Conservation (phyloP, 2,797 vertebrate genomes). For the Brotula barbata region DNA sequence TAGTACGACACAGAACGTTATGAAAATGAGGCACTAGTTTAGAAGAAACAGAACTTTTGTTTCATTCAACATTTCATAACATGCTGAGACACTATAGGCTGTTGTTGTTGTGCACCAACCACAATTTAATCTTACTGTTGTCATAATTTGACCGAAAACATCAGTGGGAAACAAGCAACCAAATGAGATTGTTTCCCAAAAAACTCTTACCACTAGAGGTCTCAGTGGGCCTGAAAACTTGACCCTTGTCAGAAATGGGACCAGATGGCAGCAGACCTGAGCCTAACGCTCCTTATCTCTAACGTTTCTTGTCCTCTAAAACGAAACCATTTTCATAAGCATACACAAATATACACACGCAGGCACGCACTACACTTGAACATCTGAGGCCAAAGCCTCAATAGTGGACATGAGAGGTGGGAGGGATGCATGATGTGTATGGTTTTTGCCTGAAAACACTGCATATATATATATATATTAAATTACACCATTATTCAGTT, state of each 20-base stretch:
- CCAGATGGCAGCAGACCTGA: slow-evolving; percentile 25
- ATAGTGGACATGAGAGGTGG: background rate
- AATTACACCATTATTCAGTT: no score
- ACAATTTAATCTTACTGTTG: no score
- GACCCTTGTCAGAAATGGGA: slow-evolving; percentile 61
- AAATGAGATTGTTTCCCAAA: slow-evolving; percentile 30
- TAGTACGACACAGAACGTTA: no score
- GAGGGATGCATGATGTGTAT: background rate
- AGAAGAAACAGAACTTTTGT: no score
- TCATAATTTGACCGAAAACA: no score
- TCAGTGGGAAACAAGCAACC: slow-evolving; percentile 4
- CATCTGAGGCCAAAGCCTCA: background rate
- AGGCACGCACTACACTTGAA: background rate
- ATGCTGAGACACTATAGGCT: no score
- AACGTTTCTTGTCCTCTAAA: slow-evolving; percentile 21
- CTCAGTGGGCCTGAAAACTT: slow-evolving; percentile 72
- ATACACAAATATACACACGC: background rate
- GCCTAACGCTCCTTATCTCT: slow-evolving; percentile 35
- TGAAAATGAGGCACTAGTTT: no score
- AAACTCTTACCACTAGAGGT: slow-evolving; percentile 76
- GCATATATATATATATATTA: no score
- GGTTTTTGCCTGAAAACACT: no score
- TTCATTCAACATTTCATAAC: no score
- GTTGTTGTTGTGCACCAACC: no score
- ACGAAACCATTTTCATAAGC: background rate